A percentile compares a stretch with the other conserved stretches of the same genome.
phyloP scores from a whole-genome alignment of 1,140 invertebrate species.

The Drosophila tropicalis region DNA sequence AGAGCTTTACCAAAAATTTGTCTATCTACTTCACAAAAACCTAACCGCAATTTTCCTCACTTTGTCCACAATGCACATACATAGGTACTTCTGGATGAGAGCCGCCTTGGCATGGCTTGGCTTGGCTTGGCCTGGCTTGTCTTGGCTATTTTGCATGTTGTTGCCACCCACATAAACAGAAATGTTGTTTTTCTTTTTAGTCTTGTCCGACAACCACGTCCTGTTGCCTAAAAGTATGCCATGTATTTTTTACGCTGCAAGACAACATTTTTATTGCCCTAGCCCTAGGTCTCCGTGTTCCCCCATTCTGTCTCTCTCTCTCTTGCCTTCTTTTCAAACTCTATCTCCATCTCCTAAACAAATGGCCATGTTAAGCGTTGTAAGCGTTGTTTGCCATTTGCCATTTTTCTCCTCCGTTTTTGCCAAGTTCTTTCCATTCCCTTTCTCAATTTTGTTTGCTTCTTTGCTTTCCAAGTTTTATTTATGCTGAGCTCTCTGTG shows the following conservation, averaged over 20 bases:
- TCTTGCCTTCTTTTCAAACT: background rate
- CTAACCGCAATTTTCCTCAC: slow-evolving; percentile 15
- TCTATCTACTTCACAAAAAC: slow-evolving; percentile 18
- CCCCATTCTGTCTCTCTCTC: too few relatives aligned
- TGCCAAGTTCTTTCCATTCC: background rate
- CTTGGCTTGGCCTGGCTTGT: background rate
- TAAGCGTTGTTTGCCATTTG: slow-evolving; percentile 45
- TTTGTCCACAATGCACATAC: slow-evolving; percentile 13
- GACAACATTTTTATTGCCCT: slow-evolving; percentile 47
- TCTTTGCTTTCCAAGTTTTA: background rate
- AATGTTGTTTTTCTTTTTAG: slow-evolving; percentile 30
- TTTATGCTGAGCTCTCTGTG: slow-evolving; percentile 17
- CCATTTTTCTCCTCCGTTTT: slow-evolving; percentile 9
- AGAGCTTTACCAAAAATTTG: slow-evolving; percentile 29
- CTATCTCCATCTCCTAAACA: slow-evolving; percentile 18
- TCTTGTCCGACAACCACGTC: slow-evolving; percentile 16
- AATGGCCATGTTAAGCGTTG: slow-evolving; percentile 45
- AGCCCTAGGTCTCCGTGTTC: background rate
- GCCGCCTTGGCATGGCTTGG: background rate
- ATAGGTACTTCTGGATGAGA: slow-evolving; percentile 13
- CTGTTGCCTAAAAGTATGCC: slow-evolving; percentile 37
- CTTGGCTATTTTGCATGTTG: slow-evolving; percentile 38
- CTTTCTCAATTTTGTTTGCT: background rate
- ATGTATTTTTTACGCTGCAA: slow-evolving; percentile 41
- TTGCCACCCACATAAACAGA: slow-evolving; percentile 45